Evolutionary conservation across 1,140 invertebrate genomes (phyloP).

Genomic region (Drosophila bifasciata): DNA sequence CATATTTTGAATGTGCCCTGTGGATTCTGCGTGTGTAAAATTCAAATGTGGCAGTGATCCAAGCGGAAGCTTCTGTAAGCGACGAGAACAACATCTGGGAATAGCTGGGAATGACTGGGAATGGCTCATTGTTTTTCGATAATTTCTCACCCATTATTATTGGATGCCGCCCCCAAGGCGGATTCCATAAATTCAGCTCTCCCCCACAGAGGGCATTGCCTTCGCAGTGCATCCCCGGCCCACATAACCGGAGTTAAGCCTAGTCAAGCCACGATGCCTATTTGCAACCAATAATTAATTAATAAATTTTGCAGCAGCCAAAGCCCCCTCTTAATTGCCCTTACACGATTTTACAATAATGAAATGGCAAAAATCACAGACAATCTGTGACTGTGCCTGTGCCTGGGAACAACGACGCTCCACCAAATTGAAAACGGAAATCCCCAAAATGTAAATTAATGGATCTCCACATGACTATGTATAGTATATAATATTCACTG

Average conservation of each 20-base stretch:
- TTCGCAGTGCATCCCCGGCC: constrained; percentile 6
- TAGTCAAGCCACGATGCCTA: constrained; percentile 10
- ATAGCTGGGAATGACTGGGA: constrained; percentile 17
- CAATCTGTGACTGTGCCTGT: not conserved
- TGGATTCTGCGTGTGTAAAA: not conserved
- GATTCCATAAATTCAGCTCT: constrained; percentile 49
- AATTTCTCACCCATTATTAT: constrained; percentile 41
- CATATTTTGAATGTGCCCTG: constrained; percentile 7
- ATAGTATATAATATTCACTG: constrained; percentile 33
- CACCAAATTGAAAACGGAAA: constrained; percentile 59
- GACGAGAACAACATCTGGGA: constrained; percentile 2
- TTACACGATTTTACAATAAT: constrained; percentile 75
- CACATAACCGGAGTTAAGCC: not conserved
- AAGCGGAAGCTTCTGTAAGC: constrained; percentile 34
- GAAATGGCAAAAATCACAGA: constrained; percentile 48
- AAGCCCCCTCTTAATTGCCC: constrained; percentile 49
- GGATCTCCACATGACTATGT: constrained; percentile 54
- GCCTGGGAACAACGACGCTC: not conserved
- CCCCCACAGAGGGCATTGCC: constrained; percentile 29
- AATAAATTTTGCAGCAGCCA: constrained; percentile 27
- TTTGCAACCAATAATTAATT: constrained; percentile 32
- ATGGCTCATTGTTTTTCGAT: constrained; percentile 39
- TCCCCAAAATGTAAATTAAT: constrained; percentile 79
- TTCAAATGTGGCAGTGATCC: not conserved
- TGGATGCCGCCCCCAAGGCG: constrained; percentile 17